These are phyloP conservation scores for Brachionus plicatilis DNA, from an alignment of 1,140 invertebrate species.

Conservation along the genomic window DNA sequence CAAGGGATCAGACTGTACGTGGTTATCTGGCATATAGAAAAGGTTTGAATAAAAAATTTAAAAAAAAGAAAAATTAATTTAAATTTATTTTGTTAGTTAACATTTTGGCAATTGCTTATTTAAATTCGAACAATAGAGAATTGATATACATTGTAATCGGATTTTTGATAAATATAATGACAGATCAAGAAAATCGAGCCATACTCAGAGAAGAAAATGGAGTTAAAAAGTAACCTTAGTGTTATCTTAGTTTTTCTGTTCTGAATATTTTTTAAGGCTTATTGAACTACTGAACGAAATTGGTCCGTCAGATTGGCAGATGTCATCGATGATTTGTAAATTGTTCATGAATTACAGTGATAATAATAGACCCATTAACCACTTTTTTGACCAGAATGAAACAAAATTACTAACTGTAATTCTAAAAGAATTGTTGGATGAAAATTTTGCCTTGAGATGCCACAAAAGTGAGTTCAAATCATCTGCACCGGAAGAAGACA, in stretches of 20 bases:
- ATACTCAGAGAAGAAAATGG: slow-evolving; percentile 58
- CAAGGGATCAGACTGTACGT: slow-evolving; percentile 61
- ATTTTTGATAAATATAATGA: slow-evolving; percentile 67
- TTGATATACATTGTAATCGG: slow-evolving; percentile 63
- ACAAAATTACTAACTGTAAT: neutral
- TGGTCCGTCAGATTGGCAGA: slow-evolving; percentile 61
- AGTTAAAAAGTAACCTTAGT: slow-evolving; percentile 52
- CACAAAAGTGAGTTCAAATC: slow-evolving; percentile 17
- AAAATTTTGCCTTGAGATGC: slow-evolving; percentile 31
- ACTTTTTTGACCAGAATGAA: slow-evolving; percentile 13
- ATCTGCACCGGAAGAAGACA: neutral
- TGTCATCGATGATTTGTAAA: slow-evolving; percentile 63
- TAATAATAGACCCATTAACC: slow-evolving; percentile 47
- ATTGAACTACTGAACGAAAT: slow-evolving; percentile 59
- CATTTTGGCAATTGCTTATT: slow-evolving; percentile 57
- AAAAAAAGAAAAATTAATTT: neutral
- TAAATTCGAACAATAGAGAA: slow-evolving; percentile 60
- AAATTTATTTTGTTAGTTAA: slow-evolving; percentile 53
- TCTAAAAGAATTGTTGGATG: slow-evolving; percentile 22
- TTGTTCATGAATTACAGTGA: slow-evolving; percentile 68
- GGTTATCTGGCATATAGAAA: slow-evolving; percentile 59
- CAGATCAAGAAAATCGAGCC: slow-evolving; percentile 60
- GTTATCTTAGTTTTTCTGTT: no score
- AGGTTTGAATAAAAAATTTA: slow-evolving; percentile 48
- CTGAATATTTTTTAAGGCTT: slow-evolving; percentile 48